These are phyloP conservation scores for Sterrhoptilus dennistouni DNA, from an alignment of 2,113 vertebrate genomes.

Conservation along the genomic window DNA sequence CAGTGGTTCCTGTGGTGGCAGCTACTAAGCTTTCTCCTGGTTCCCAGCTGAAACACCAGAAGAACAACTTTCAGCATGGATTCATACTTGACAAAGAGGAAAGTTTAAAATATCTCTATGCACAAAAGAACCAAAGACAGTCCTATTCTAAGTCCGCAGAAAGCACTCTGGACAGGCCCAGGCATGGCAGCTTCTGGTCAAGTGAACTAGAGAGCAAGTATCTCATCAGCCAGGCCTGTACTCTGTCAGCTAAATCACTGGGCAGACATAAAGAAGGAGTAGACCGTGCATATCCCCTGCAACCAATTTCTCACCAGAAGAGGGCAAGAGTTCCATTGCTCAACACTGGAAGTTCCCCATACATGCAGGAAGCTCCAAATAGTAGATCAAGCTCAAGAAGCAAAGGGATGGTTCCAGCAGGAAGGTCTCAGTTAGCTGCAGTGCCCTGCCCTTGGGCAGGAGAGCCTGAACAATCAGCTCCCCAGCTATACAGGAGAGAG, in stretches of 20 bases:
- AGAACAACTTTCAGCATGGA: slow-evolving; percentile 34
- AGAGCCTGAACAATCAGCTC: background rate
- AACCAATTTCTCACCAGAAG: slow-evolving; percentile 76
- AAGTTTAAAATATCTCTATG: background rate
- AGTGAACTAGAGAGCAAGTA: background rate
- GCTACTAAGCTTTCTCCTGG: slow-evolving; percentile 2
- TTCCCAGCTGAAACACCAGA: slow-evolving; percentile 15
- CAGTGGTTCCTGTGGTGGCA: background rate
- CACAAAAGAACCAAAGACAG: background rate
- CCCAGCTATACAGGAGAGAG: background rate
- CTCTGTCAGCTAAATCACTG: slow-evolving; percentile 16
- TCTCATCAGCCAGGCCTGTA: slow-evolving; percentile 5
- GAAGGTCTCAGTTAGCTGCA: background rate
- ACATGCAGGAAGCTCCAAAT: background rate
- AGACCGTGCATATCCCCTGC: slow-evolving; percentile 77
- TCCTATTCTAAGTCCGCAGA: background rate
- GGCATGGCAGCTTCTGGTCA: background rate
- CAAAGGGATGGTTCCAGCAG: background rate
- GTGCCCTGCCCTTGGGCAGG: background rate
- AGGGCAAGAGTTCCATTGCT: background rate
- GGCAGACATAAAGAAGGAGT: slow-evolving; percentile 55
- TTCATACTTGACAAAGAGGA: slow-evolving; percentile 34
- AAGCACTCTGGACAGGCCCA: background rate
- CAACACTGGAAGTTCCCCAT: background rate
- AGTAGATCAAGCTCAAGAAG: background rate